phyloP scores from a whole-genome alignment of 2,113 vertebrate genomes.

The Buteo buteo region DNA sequence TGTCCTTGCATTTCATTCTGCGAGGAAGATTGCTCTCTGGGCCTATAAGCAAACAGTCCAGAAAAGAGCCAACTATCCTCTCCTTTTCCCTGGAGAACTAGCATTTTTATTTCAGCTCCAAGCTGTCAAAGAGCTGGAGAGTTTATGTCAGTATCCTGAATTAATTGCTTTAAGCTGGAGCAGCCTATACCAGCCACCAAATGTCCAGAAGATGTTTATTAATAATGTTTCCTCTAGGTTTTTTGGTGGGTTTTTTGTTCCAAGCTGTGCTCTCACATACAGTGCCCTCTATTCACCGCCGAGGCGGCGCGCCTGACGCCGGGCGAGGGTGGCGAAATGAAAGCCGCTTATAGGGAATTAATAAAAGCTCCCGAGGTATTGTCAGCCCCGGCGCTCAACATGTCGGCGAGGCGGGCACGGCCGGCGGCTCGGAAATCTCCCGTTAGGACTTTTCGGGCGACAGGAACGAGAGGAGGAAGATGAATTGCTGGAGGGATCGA shows the following conservation, averaged over 20 bases:
- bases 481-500: not conserved
- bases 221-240: constrained; percentile 70
- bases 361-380: not conserved
- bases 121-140: constrained; percentile 99
- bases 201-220: constrained; percentile 95
- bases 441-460: not conserved
- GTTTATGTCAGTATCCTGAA: constrained; percentile 99
- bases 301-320: not conserved
- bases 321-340: constrained; percentile 43
- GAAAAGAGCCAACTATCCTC: constrained; percentile 97
- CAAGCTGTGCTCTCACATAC: constrained; percentile 58
- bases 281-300: constrained; percentile 3
- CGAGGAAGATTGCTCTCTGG: constrained; percentile 99
- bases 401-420: not conserved
- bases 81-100: constrained; percentile 99
- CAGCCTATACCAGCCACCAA: constrained; percentile 88
- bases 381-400: not conserved
- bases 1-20: constrained; percentile 99
- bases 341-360: constrained; percentile 58
- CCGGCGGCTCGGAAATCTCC: not conserved
- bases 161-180: constrained; percentile 99
- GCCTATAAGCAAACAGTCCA: constrained; percentile 99
- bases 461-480: not conserved
- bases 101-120: constrained; percentile 99
- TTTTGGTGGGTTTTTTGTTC: not conserved